Base-by-base conservation (phyloP, 2,113 vertebrate genomes). In the Oxyura jamaicensis region DNA sequence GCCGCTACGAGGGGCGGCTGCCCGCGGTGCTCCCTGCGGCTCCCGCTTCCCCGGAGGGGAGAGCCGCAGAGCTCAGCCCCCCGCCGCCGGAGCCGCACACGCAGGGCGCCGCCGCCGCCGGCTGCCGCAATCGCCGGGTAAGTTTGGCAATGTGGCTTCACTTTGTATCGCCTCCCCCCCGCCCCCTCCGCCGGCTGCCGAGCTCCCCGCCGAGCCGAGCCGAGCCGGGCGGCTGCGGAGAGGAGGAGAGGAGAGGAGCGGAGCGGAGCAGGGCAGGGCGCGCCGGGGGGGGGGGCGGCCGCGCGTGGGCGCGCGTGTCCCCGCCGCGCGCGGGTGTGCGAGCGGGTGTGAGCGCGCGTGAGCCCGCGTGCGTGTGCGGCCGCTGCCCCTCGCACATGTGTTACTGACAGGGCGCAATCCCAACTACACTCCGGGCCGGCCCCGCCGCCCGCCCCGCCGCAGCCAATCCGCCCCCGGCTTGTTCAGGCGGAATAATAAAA, bases 381-480 rank as follows among this genome's bases (percentile, higher is more conserved):
- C 94, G 79, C 92, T 90, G 86, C 88, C 87, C 83, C 78, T 92
- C 94, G 86, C 98, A 98, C 99, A 98, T 99, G 99, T 99, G 99
- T 99, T 98, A 98, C 98, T 99, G 99, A 99, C 99, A 98, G 99
- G 98, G 98, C 98, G 97, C 84, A 98, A 98, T 97, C 98, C 98
- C 98, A 98, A 98, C 98, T 97, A 98, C 98, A 98, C 94, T 97
- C 97, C 97, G 96, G 98, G 97, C 97, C 97, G 89, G 91, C 96
- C 93, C 97, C 98, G 97, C 98, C 99, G 99, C 97, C 96, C 98
- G 96, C 46, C 76, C 91, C 71, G 72, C 71, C 58, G 74, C 96
- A 97, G 97, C 99, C 99, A 99, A 99, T 99, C 98, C 77, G 91
- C 92, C 89, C 89, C 85, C 97, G 58, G 96, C 86, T 98, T 98